phyloP scores from a whole-genome alignment of 2,797 vertebrate species.

The Micrastur ruficollis region DNA sequence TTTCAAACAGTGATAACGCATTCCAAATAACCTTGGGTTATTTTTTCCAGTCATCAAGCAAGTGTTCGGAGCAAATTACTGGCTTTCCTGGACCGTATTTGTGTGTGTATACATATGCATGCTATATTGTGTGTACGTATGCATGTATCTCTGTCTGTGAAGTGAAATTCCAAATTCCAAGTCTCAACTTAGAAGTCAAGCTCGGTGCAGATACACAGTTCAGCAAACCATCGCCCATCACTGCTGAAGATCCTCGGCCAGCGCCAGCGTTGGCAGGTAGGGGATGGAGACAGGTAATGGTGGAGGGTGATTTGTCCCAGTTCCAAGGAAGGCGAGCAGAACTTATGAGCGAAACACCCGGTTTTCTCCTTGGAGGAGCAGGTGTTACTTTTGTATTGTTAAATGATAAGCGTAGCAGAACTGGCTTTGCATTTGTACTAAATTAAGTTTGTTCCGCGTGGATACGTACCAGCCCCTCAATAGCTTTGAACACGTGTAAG shows the following conservation, averaged over 20 bases:
- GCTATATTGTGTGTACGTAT: background rate
- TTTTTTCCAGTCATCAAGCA: background rate
- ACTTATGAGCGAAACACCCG: background rate
- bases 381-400: background rate
- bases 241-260: background rate
- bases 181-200: background rate
- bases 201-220: background rate
- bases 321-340: background rate
- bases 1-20: background rate
- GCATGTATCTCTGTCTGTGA: background rate
- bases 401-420: background rate
- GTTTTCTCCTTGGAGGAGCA: background rate
- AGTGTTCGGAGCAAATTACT: background rate
- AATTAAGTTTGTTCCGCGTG: background rate
- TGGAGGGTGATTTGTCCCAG: background rate
- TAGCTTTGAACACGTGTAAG: background rate
- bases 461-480: background rate
- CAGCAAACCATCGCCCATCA: background rate
- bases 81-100: background rate
- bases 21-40: background rate
- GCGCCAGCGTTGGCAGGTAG: fast-evolving
- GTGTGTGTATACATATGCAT: fast-evolving
- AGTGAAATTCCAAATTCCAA: background rate
- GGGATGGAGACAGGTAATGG: background rate
- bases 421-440: background rate